Evolutionary conservation across 2,113 vertebrate genomes (phyloP), one percentile per base, ranked within the genome.

Genomic region (Cinclus mexicanus): DNA sequence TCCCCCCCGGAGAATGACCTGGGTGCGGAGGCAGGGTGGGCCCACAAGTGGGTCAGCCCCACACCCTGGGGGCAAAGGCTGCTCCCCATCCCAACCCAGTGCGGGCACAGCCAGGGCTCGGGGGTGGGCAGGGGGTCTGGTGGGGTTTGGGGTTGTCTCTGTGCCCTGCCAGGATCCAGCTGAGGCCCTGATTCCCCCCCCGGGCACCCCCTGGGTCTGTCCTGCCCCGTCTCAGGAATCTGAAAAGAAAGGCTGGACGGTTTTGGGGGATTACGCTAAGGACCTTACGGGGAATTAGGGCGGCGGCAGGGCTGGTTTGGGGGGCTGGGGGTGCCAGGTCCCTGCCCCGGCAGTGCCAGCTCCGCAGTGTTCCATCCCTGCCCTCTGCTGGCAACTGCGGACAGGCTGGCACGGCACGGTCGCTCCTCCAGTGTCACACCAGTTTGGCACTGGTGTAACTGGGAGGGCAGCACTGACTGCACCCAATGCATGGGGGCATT

Each of bases 361-460:
- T 50, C 76, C 4, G 7, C 63, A 20, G n/a, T 17, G 59, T 41
- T 56, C 91, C 33, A 5, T 83, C 83, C 83, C 89, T 94, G 96
- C 96, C 96, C 91, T 95, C 94, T 94, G 89, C 83, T 76, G 94
- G 96, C 78, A 31, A 81, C 81, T 49, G 81, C 59, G 90, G 68
- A 42, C 77, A 18, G 83, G 37, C 83, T 49, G 89, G 67, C 47
- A 15, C 3, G 0, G 74, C 64, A 5, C 10, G 1, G 69, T 56
- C 3, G 2, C 55, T 60, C 5, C 3, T 20, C 31, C 71, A 23
- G 55, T 3, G 2, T 6, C 11, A 2, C 69, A n/a, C 52, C 74
- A 46, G 74, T 17, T 22, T 15, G 59, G 72, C 22, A 6, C 70
- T 59, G 94, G 84, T 31, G 28, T 56, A 25, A 84, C 41, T 13